Base-by-base conservation (phyloP, 2,113 vertebrate genomes). In the Trogon surrucura region DNA sequence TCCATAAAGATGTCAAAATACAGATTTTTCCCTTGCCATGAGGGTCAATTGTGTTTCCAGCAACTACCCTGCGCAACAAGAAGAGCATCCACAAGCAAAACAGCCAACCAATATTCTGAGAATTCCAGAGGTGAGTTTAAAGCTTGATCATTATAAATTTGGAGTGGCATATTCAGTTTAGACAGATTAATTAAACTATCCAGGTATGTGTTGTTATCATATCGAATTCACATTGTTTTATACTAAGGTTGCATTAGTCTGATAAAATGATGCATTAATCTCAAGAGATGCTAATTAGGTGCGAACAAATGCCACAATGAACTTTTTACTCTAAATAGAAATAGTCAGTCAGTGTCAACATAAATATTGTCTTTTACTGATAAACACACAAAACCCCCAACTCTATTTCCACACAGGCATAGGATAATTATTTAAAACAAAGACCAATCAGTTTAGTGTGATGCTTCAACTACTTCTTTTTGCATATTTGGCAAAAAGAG, bases 131-230 rank as follows among this genome's bases (percentile, higher is more conserved):
- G 44, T n/a, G 91, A 90, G 36, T 91, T 81, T 72, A 95, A 95
- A 93, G 71, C 83, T 95, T 97, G 95, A 97, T 93, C 72, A 87
- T 96, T 96, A 94, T 97, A 96, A 97, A 97, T 97, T 89, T 97
- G 87, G 96, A 97, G 90, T 93, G 94, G 57, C 87, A 91, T 89
- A 69, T 96, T 97, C 88, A 84, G 80, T 96, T 98, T 96, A 96
- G 94, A 94, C 74, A 97, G 89, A 98, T 96, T 97, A 97, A 98
- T 98, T 97, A 97, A 97, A 97, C 95, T 91, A 98, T 78, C 77
- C 91, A 97, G 92, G 95, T 97, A 98, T 8, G 22, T 47, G 57
- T 78, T 94, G 65, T 89, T 96, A 97, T 95, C 82, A 87, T 96
- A 96, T 58, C 94, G 66, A 71, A 97, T 97, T 96, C 97, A 94